Conservation (phyloP, 2,797 vertebrate genomes). For the Acipenser oxyrinchus region DNA sequence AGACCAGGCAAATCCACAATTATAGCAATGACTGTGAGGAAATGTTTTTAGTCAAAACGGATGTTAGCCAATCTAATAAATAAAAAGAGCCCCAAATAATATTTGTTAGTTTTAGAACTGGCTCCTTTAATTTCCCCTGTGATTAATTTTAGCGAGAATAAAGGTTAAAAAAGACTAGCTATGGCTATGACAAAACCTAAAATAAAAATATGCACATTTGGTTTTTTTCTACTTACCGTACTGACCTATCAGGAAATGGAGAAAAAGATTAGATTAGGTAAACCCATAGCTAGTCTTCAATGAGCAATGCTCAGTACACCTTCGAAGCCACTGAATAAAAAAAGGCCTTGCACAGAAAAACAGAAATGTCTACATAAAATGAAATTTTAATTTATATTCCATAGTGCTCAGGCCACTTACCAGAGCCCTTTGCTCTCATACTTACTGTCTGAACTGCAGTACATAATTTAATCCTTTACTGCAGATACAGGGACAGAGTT, state of each 20-base stretch:
- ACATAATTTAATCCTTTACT: constrained; percentile 87
- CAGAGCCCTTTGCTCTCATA: constrained; percentile 81
- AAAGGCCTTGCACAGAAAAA: constrained; percentile 86
- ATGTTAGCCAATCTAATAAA: constrained; percentile 18
- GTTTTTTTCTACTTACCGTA: constrained; percentile 56
- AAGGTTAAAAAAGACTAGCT: constrained; percentile 53
- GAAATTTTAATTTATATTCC: constrained; percentile 50
- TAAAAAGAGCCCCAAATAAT: constrained; percentile 16
- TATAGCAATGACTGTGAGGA: constrained; percentile 3
- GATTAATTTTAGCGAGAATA: constrained; percentile 18
- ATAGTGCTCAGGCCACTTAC: constrained; percentile 83
- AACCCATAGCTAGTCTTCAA: constrained; percentile 71
- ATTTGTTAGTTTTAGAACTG: constrained; percentile 25
- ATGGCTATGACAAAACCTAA: constrained; percentile 62
- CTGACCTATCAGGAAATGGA: constrained; percentile 55
- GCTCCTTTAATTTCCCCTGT: constrained; percentile 11
- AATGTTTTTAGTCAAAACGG: neutral
- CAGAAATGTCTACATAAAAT: constrained; percentile 49
- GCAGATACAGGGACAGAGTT: constrained; percentile 81
- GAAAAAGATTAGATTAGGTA: constrained; percentile 46
- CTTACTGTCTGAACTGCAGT: constrained; percentile 87
- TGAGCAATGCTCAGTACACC: constrained; percentile 60
- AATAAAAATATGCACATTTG: constrained; percentile 22
- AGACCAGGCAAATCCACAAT: no score
- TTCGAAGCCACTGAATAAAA: constrained; percentile 39